Conservation (phyloP, 37 sponge, comb jelly and placozoan genomes). For the Amphimedon queenslandica region DNA sequence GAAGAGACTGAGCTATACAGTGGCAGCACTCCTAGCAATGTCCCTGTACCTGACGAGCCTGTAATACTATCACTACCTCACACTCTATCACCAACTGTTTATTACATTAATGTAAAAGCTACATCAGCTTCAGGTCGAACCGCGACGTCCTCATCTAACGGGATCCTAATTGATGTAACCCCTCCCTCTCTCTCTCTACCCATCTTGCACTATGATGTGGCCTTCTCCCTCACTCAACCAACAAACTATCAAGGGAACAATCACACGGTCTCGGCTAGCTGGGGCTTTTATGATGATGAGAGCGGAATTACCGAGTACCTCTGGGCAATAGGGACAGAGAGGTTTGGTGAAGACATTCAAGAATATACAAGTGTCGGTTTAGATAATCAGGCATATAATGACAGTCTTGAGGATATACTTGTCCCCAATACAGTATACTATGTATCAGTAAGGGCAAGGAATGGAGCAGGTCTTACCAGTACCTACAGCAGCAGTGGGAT, state of each 20-base stretch:
- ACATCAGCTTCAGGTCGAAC: conserved; percentile 63
- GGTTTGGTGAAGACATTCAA: conserved; percentile 40
- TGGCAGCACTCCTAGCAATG: not conserved
- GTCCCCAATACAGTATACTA: conserved; percentile 64
- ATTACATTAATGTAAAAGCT: conserved; percentile 71
- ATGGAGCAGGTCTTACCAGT: conserved; percentile 63
- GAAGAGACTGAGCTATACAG: no score
- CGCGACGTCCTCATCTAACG: conserved; percentile 42
- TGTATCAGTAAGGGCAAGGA: conserved; percentile 55
- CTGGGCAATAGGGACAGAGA: conserved; percentile 69
- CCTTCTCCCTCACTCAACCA: conserved; percentile 39
- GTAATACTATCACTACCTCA: conserved; percentile 21
- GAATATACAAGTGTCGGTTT: conserved; percentile 37
- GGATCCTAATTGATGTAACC: conserved; percentile 66
- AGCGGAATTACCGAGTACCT: conserved; percentile 71
- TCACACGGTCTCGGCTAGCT: conserved; percentile 57
- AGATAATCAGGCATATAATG: conserved; percentile 26
- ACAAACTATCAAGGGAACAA: conserved; percentile 65
- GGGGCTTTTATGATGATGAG: conserved; percentile 59
- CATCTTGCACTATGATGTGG: conserved; percentile 64
- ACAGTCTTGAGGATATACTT: conserved; percentile 27
- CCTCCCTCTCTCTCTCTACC: conserved; percentile 39
- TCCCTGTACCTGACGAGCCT: not conserved
- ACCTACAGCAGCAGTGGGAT: conserved; percentile 51
- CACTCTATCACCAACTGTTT: conserved; percentile 49